phyloP scores from a whole-genome alignment of 2,888 invertebrate genomes.

The Teinopalpus imperialis region DNA sequence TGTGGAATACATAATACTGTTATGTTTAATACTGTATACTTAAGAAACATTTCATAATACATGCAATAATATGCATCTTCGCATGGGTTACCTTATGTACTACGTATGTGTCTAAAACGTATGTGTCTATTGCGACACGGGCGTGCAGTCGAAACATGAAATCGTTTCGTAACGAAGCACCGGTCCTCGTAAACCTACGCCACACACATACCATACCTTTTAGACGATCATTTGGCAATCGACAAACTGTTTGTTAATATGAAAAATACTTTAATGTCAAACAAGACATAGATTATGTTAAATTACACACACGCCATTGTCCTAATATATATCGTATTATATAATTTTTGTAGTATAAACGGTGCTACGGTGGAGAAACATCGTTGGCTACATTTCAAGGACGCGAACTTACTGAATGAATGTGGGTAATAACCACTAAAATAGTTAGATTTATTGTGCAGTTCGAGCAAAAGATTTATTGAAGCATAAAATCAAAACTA shows the following conservation, averaged over 20 bases:
- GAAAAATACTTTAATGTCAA: slow-evolving; percentile 35
- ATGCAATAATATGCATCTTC: no score
- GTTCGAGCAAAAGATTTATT: slow-evolving; percentile 18
- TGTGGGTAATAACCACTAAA: slow-evolving; percentile 20
- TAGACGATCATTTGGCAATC: slow-evolving; percentile 53
- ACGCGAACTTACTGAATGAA: slow-evolving; percentile 23
- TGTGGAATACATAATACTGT: no score
- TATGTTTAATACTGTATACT: no score
- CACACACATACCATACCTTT: slow-evolving; percentile 53
- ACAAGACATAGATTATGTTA: slow-evolving; percentile 44
- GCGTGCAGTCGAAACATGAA: slow-evolving; percentile 43
- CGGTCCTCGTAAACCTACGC: slow-evolving; percentile 59
- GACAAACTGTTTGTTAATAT: slow-evolving; percentile 50
- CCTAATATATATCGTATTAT: slow-evolving; percentile 44
- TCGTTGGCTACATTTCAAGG: slow-evolving; percentile 29
- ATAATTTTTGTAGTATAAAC: slow-evolving; percentile 31
- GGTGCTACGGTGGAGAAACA: slow-evolving; percentile 24
- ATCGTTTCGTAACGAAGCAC: slow-evolving; percentile 52
- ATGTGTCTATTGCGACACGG: slow-evolving; percentile 52
- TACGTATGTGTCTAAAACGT: no score
- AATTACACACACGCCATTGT: slow-evolving; percentile 58
- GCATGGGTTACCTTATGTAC: no score
- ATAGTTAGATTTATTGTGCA: slow-evolving; percentile 19
- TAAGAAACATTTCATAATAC: no score
- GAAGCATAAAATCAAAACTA: slow-evolving; percentile 11